Percentiles rank a stretch among this genome's conserved stretches.
phyloP scores from a whole-genome alignment of 2,888 invertebrate genomes.

The Drosophila mimica region DNA sequence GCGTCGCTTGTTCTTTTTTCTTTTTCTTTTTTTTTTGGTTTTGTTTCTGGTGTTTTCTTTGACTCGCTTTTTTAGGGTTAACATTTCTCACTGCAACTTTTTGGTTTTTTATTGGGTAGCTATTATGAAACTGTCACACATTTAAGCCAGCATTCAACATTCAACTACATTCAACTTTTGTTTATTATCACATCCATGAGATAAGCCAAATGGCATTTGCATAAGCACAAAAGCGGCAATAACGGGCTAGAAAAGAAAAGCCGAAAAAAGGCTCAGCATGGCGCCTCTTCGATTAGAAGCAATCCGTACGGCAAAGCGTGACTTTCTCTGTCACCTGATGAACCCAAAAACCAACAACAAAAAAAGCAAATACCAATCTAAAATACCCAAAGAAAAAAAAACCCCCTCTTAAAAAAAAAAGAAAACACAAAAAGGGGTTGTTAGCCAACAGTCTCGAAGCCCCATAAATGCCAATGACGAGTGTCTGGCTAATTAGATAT shows the following conservation, averaged over 20 bases:
- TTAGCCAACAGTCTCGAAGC: slow-evolving; percentile 49
- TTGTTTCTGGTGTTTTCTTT: slow-evolving; percentile 31
- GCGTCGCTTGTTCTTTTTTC: slow-evolving; percentile 3
- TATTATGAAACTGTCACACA: slow-evolving; percentile 80
- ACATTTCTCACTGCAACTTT: slow-evolving; percentile 33
- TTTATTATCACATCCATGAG: slow-evolving; percentile 60
- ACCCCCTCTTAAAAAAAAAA: slow-evolving; percentile 20
- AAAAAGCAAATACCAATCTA: slow-evolving; percentile 4
- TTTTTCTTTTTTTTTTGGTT: slow-evolving; percentile 9
- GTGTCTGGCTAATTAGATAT: slow-evolving; percentile 67
- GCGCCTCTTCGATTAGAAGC: slow-evolving; percentile 69
- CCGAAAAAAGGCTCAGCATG: slow-evolving; percentile 67
- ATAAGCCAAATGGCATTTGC: slow-evolving; percentile 73
- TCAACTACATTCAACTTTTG: slow-evolving; percentile 49
- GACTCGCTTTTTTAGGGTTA: slow-evolving; percentile 37
- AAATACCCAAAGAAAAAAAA: slow-evolving; percentile 24
- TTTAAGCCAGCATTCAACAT: slow-evolving; percentile 47
- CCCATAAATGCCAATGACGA: slow-evolving; percentile 57
- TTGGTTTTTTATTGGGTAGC: slow-evolving; percentile 22
- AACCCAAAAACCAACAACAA: neutral
- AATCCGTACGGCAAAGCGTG: slow-evolving; percentile 32
- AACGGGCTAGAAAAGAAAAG: slow-evolving; percentile 33
- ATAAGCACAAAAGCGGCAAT: slow-evolving; percentile 62
- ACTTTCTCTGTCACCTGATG: slow-evolving; percentile 59
- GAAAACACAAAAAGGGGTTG: slow-evolving; percentile 42